Conservation (phyloP, 2,797 vertebrate species). For the Lates japonicus region DNA sequence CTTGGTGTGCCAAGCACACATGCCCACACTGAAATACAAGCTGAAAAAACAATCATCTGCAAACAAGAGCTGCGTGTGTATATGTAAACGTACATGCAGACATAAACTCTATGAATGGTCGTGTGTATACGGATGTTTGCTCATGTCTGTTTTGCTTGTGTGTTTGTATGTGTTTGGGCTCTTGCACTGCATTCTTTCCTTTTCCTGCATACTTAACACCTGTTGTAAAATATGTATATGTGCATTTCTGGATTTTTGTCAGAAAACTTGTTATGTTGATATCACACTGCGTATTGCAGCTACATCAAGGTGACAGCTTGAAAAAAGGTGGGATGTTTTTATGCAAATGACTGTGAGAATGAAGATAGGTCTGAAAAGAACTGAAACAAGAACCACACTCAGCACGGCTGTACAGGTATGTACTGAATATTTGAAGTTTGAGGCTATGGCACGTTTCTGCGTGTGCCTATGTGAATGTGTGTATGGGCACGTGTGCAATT, state of each 20-base stretch:
- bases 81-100: slow-evolving; percentile 19
- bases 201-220: slow-evolving; percentile 63
- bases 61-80: slow-evolving; percentile 48
- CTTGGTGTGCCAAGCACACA: slow-evolving; percentile 43
- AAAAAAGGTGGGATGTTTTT: slow-evolving; percentile 75
- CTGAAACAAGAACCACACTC: slow-evolving; percentile 32
- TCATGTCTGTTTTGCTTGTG: slow-evolving; percentile 3
- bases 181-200: slow-evolving; percentile 41
- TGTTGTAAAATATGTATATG: slow-evolving; percentile 81
- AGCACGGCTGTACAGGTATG: slow-evolving; percentile 38
- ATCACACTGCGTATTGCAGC: slow-evolving; percentile 72
- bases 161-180: slow-evolving; percentile 28
- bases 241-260: slow-evolving; percentile 79
- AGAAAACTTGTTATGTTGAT: slow-evolving; percentile 80
- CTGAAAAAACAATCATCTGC: slow-evolving; percentile 61
- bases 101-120: neutral
- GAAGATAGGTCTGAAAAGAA: slow-evolving; percentile 40
- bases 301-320: slow-evolving; percentile 77
- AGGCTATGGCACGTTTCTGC: slow-evolving; percentile 8
- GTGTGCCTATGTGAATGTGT: slow-evolving; percentile 28
- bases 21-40: slow-evolving; percentile 59
- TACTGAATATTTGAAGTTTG: slow-evolving; percentile 4
- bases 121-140: slow-evolving; percentile 22
- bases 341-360: slow-evolving; percentile 66
- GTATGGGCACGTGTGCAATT: slow-evolving; percentile 23